These are phyloP conservation scores for Dolichallabes microphthalmus DNA, from an alignment of 2,113 vertebrate species.

Conservation along the genomic window DNA sequence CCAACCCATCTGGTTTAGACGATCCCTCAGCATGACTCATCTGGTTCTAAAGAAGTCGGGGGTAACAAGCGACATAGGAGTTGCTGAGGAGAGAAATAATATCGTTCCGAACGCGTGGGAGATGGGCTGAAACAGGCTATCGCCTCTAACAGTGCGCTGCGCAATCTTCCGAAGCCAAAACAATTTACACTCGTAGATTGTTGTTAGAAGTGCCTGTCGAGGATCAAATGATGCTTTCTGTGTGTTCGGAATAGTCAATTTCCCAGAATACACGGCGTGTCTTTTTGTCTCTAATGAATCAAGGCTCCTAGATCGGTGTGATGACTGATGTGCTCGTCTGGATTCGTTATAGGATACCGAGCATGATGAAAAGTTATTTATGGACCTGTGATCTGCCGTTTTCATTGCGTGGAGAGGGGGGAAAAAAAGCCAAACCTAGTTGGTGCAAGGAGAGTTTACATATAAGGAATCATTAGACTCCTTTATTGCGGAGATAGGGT, in stretches of 20 bases:
- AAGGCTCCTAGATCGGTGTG: not conserved
- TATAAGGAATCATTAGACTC: not conserved
- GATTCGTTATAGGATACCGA: constrained; percentile 1
- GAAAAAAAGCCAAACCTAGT: not conserved
- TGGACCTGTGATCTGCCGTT: not conserved
- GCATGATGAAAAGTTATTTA: not conserved
- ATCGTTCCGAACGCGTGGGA: constrained; percentile 19
- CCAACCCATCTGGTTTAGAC: not conserved
- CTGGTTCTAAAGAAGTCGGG: not conserved
- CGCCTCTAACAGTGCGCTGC: not conserved
- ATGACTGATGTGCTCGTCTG: not conserved
- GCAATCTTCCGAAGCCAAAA: constrained; percentile 24
- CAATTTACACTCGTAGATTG: constrained; percentile 21
- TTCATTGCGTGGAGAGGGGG: not conserved
- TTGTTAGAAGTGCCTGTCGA: constrained; percentile 21
- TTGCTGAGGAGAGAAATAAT: constrained; percentile 16
- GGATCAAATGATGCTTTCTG: constrained; percentile 13
- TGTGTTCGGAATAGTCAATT: constrained; percentile 2
- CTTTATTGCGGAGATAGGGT: not conserved
- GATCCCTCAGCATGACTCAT: constrained; percentile 23
- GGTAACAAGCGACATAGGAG: constrained; percentile 17
- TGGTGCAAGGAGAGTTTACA: not conserved
- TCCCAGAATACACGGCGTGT: not conserved
- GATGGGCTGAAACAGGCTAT: constrained; percentile 35
- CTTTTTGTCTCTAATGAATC: not conserved